phyloP scores from a whole-genome alignment of 2,113 vertebrate genomes.

The Pseudopipra pipra region DNA sequence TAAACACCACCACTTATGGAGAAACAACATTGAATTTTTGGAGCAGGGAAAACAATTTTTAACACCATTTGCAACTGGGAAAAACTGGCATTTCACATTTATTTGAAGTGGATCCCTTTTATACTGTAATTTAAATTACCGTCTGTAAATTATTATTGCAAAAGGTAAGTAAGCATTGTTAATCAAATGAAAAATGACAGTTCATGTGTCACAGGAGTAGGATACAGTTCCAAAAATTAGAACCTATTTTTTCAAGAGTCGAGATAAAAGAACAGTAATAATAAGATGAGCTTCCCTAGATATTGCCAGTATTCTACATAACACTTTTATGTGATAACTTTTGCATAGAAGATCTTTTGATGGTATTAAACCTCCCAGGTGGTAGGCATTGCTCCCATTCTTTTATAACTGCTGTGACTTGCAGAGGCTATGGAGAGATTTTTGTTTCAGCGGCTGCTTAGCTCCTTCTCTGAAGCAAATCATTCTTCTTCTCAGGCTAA shows the following conservation, averaged over 20 bases:
- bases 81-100: neutral
- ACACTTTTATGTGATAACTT: neutral
- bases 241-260: neutral
- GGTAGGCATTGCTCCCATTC: neutral
- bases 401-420: neutral
- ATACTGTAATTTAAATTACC: neutral
- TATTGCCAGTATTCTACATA: neutral
- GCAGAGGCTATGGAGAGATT: neutral
- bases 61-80: neutral
- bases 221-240: neutral
- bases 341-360: neutral
- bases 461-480: neutral
- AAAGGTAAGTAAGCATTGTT: neutral
- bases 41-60: neutral
- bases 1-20: neutral
- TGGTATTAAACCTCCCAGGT: neutral
- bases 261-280: neutral
- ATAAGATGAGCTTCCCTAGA: neutral
- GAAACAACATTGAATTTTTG: neutral
- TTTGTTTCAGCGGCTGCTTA: neutral
- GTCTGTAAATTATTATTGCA: neutral
- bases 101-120: neutral
- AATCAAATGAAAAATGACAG: neutral
- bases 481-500: neutral
- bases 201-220: neutral